A percentile compares a stretch with the other conserved stretches of the same genome.
These are phyloP conservation scores for Sylvia borin DNA, from an alignment of 2,797 vertebrate species.

Conservation along the genomic window DNA sequence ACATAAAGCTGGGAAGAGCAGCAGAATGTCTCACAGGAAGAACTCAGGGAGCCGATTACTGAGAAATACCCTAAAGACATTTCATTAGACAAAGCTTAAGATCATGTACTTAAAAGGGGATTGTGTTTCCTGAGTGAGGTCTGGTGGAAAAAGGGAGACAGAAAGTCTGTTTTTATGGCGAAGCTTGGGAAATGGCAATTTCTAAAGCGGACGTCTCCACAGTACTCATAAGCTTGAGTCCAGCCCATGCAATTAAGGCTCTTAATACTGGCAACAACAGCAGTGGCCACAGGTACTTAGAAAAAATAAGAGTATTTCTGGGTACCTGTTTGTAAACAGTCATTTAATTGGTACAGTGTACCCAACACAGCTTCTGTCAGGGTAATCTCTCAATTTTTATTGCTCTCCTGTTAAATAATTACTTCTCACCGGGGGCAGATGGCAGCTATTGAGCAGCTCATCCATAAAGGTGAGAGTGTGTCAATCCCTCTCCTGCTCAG, in stretches of 20 bases:
- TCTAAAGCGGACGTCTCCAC: not conserved
- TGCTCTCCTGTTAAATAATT: not conserved
- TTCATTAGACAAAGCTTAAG: slow-evolving; percentile 41
- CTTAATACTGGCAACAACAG: not conserved
- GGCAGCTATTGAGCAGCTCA: not conserved
- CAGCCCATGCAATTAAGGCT: not conserved
- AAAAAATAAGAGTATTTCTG: not conserved
- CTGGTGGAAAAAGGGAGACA: slow-evolving; percentile 11
- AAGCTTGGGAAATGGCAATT: not conserved
- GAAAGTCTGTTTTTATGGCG: not conserved
- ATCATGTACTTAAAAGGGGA: slow-evolving; percentile 18
- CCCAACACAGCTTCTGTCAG: not conserved
- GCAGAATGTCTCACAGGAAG: slow-evolving; percentile 19
- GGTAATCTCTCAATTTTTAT: not conserved
- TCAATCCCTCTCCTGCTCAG: not conserved
- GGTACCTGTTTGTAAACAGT: not conserved
- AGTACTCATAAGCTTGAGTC: not conserved
- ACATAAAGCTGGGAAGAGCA: slow-evolving; percentile 8
- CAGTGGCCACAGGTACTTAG: not conserved
- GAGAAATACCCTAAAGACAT: slow-evolving; percentile 45
- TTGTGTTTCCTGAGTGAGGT: slow-evolving; percentile 27
- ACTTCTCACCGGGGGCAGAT: not conserved
- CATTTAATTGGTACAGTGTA: not conserved
- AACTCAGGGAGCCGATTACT: not conserved
- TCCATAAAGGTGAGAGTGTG: not conserved